Base-by-base conservation (phyloP, 2,888 invertebrate species). In the Diadegma fenestrale region DNA sequence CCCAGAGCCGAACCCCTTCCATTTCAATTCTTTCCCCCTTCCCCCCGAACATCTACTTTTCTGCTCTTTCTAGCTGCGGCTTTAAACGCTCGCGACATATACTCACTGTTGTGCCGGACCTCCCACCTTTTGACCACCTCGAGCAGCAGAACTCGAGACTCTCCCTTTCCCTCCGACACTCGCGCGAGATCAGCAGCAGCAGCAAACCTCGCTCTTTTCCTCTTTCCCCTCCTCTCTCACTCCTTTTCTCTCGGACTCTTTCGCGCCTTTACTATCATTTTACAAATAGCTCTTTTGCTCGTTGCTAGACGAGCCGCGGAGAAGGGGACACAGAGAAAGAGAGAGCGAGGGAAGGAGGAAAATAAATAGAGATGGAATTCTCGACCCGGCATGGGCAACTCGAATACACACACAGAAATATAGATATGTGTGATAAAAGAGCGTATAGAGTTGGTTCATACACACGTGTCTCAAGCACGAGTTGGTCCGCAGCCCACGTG, bases 201-300 rank as follows among this genome's bases (percentile, higher is more conserved):
- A 30, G 77, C 66, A 71, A 79, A 89, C 87, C 77, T 64, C 63
- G 64, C 85, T 79, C 79, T 73, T 22, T 45, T 54, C 19, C 79
- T 41, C 43, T 69, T 48, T 14, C 33, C 58, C 22, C 61, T 3
- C 69, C 41, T 43, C 68, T 61, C 69, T 69, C 37, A 43, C 71
- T 73, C 48, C 48, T 41, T 71, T 17, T 72, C 51, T 33, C 33
- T 48, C 26, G 26, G 41, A 51, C 64, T 76, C 48, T 88, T 76
- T 78, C 85, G 87, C 88, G 89, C 91, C 90, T 91, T 91, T 89
- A 88, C 92, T 91, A 90, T 91, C 90, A 89, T 91, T 91, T 92
- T 91, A 91, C 91, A 90, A 91, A 91, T 92, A 91, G 92, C 90
- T 91, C 91, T 90, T 90, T 91, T 89, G 90, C 91, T 90, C 89